Evolutionary conservation across 2,888 invertebrate genomes (phyloP), one percentile per base, ranked within the genome.

Genomic region (Eupithecia vulgata): DNA sequence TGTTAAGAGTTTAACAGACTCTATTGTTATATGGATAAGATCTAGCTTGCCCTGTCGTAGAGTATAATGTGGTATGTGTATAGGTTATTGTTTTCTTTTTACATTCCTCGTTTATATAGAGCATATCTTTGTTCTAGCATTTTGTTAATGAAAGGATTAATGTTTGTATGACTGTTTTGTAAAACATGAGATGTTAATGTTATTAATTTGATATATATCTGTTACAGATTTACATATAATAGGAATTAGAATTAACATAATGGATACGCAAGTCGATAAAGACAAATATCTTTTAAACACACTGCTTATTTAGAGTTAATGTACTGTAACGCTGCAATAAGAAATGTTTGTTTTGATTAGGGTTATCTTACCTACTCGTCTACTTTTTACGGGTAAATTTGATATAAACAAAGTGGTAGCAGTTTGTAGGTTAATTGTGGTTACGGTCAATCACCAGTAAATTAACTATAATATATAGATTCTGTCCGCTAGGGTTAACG

Each of bases 201-300:
- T 79, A 83, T 81, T 82, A 81, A 75, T 71, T 72, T 79, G 78
- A 73, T 74, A 79, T 79, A 77, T 76, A 78, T 80, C 78, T 71
- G 72, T 71, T 45, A 70, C 57, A 72, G 48, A 85, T 85, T 84
- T 83, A 82, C 85, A 85, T 85, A 85, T 84, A 85, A 85, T 85
- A 81, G 85, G 81, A 83, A 83, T 85, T 81, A 83, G 65, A 85
- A 85, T 85, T 77, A 75, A 77, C 76, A 79, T 80, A 80, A 81
- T 81, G 81, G 84, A 84, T 85, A 79, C 81, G 82, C 79, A 69
- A 76, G 78, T 76, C 80, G 85, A 84, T 85, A 84, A 78, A 76
- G 76, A 79, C 78, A 79, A 81, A 82, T 80, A 74, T 78, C 70
- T 77, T 78, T 62, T 77, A 76, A 66, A 76, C 75, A 45, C 68